Percentiles rank a stretch among this genome's conserved stretches.
Evolutionary conservation across 2,888 invertebrate species (phyloP).

Genomic region (Pandemis heparana): DNA sequence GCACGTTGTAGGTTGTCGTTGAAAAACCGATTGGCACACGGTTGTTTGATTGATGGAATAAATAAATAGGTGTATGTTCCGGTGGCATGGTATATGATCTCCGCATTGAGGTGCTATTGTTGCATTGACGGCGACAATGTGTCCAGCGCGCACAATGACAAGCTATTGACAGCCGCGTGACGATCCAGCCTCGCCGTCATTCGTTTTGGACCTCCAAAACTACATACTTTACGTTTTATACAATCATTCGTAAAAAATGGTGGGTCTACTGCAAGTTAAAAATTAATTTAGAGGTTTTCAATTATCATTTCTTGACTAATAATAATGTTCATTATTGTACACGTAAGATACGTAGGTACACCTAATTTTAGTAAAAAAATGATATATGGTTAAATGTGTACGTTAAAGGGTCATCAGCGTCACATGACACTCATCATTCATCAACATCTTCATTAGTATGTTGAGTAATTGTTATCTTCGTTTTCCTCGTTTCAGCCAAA

Average conservation of each 20-base stretch:
- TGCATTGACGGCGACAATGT: slow-evolving; percentile 65
- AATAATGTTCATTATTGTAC: too few species aligned
- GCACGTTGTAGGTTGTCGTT: slow-evolving; percentile 9
- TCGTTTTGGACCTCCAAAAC: slow-evolving; percentile 10
- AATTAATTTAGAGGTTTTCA: too few species aligned
- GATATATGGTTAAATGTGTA: neutral
- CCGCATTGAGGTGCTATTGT: slow-evolving; percentile 63
- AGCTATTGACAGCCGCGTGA: slow-evolving; percentile 64
- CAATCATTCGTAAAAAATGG: too few species aligned
- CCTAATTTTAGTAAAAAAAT: neutral
- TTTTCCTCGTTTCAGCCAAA: slow-evolving; percentile 17
- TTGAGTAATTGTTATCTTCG: too few species aligned
- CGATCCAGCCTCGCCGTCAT: slow-evolving; percentile 35
- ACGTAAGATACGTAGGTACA: neutral
- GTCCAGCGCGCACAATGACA: slow-evolving; percentile 57
- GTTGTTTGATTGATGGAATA: slow-evolving; percentile 47
- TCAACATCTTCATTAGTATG: slow-evolving; percentile 5
- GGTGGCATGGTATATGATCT: slow-evolving; percentile 60
- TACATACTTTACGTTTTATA: neutral
- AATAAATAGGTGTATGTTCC: slow-evolving; percentile 50
- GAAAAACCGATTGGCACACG: slow-evolving; percentile 17
- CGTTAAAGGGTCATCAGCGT: neutral
- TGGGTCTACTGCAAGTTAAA: too few species aligned
- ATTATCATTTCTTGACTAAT: too few species aligned
- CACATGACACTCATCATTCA: neutral